phyloP scores from a whole-genome alignment of 2,888 invertebrate genomes.

The Diarsia brunnea region DNA sequence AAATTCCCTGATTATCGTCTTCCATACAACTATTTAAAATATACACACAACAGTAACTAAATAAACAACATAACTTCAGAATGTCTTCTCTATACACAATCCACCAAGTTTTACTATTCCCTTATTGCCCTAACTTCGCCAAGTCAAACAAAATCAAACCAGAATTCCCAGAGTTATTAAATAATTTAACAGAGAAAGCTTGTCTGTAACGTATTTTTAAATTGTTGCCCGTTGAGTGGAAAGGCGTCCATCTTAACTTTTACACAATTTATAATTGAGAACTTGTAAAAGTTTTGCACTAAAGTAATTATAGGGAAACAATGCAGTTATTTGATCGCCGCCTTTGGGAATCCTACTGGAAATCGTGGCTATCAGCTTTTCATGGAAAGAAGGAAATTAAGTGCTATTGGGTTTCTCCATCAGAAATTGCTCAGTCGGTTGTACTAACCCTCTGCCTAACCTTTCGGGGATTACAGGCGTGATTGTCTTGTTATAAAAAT shows the following conservation, averaged over 20 bases:
- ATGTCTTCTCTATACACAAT: slow-evolving; percentile 18
- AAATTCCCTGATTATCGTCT: neutral
- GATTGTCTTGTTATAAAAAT: too few relatives aligned
- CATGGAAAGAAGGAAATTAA: neutral
- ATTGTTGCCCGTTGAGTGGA: slow-evolving; percentile 25
- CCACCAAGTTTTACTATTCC: slow-evolving; percentile 29
- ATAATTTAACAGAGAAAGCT: slow-evolving; percentile 40
- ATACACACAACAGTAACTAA: neutral
- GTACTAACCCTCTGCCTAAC: too few relatives aligned
- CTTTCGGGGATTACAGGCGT: too few relatives aligned
- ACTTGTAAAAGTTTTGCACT: slow-evolving; percentile 22
- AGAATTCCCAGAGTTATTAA: slow-evolving; percentile 37
- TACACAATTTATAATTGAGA: slow-evolving; percentile 47
- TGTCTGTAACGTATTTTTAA: slow-evolving; percentile 32
- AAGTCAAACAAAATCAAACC: slow-evolving; percentile 44
- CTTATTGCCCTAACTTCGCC: slow-evolving; percentile 7
- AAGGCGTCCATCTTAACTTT: slow-evolving; percentile 33
- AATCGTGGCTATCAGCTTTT: neutral
- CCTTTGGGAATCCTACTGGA: neutral
- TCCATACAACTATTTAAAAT: neutral
- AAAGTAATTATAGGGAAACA: slow-evolving; percentile 35
- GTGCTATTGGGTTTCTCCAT: too few relatives aligned
- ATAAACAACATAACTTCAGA: slow-evolving; percentile 6
- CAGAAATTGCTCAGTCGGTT: too few relatives aligned
- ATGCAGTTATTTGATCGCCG: slow-evolving; percentile 13